Evolutionary conservation across 2,113 vertebrate species (phyloP).

Genomic region (Colinus virginianus): DNA sequence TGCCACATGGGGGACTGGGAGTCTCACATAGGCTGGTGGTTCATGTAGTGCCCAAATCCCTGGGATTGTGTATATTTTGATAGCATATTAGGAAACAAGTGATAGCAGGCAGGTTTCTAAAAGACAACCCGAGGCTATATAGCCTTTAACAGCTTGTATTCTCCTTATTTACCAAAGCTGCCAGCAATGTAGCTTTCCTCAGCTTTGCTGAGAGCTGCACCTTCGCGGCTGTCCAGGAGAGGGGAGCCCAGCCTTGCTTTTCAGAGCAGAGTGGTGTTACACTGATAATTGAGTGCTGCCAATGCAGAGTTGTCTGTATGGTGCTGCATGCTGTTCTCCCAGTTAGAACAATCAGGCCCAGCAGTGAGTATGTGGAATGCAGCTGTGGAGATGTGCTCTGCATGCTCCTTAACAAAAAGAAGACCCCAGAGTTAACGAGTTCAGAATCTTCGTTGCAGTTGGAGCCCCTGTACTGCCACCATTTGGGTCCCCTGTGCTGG

Average conservation of each 20-base stretch:
- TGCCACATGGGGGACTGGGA: not conserved
- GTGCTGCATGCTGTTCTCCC: not conserved
- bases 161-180: not conserved
- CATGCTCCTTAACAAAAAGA: not conserved
- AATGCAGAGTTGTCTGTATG: not conserved
- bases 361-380: not conserved
- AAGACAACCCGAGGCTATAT: not conserved
- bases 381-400: not conserved
- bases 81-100: not conserved
- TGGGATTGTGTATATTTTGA: not conserved
- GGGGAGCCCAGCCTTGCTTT: conserved; percentile 56
- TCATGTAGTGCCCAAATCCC: not conserved
- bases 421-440: not conserved
- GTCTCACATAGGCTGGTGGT: not conserved
- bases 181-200: not conserved
- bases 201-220: conserved; percentile 26
- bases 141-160: not conserved
- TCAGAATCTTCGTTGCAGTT: not conserved
- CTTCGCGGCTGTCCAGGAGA: conserved; percentile 59
- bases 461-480: not conserved
- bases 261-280: not conserved
- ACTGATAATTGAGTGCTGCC: not conserved
- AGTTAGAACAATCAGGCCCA: not conserved
- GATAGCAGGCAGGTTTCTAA: not conserved
- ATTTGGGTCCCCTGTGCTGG: not conserved